Base-by-base conservation (phyloP, 2,888 invertebrate genomes). In the Eupithecia centaureata region DNA sequence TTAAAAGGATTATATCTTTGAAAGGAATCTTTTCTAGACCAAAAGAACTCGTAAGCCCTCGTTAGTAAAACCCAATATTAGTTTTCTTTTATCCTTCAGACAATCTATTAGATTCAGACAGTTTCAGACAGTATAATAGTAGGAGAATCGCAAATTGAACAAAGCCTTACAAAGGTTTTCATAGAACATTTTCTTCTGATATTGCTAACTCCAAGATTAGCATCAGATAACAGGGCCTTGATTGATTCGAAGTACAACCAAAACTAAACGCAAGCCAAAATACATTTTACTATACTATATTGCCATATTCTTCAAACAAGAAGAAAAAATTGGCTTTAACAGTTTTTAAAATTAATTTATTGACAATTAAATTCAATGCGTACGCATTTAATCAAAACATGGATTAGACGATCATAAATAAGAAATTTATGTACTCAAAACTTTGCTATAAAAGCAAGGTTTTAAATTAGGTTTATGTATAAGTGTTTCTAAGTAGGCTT, bases 21-120 rank as follows among this genome's bases (percentile, higher is more conserved):
- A 22, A 51, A 51, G 3, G 1, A 51, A 51, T 12, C 47, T 22
- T 51, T 51, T 51, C 3, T 10, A 47, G 30, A 18, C 59, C 32
- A 38, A 59, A 22, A 12, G 25, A 2, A 13, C 33, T 25, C 5
- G 25, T 33, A 13, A 13, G 35, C 27, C n/a, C 12, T n/a, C 33
- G n/a, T 54, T 61, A 52, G 25, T 61, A 35, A 61, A 61, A 35
- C 52, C 52, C 27, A 52, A 25, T 56, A 54, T 54, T 27, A 22
- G 28, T 62, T 61, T 35, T 51, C n/a, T 57, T 61, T 47, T 66
- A 66, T 61, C 56, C 60, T 65, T 47, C 65, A 65, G 61, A 59
- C 54, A 42, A 61, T 56, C 61, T 56, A 33, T 47, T 33, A 57
- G 61, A 32, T 42, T 58, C 28, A 61, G 35, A 27, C 59, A 47